These are phyloP conservation scores for Osmerus eperlanus DNA, from an alignment of 2,113 vertebrate genomes.

Conservation along the genomic window DNA sequence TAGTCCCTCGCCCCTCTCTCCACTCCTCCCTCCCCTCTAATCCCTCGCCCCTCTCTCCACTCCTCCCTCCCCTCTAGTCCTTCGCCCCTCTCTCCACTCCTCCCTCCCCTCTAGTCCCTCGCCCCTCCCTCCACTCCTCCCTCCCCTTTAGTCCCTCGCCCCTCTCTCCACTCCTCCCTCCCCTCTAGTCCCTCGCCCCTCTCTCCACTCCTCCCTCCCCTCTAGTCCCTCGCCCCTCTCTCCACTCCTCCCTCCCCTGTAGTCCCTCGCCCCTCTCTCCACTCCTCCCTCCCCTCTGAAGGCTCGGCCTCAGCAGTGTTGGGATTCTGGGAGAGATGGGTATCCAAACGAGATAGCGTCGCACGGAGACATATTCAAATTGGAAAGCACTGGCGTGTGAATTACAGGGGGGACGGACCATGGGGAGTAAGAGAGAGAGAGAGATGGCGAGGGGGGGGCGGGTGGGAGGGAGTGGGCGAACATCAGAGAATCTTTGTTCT, in stretches of 20 bases:
- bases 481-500: background rate
- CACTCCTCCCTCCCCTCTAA: background rate
- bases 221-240: background rate
- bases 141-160: no score
- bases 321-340: no score
- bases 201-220: background rate
- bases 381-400: constrained; percentile 21
- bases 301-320: no score
- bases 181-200: background rate
- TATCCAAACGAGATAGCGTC: background rate
- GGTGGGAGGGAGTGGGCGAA: background rate
- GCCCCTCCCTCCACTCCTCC: background rate
- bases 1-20: background rate
- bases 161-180: no score
- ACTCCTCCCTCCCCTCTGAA: no score
- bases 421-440: background rate
- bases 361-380: constrained; percentile 19
- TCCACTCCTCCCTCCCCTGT: no score
- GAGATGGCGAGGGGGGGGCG: background rate
- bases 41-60: background rate
- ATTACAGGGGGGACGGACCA: constrained; percentile 15
- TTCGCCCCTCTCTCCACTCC: constrained; percentile 14
- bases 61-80: background rate
- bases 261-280: background rate
- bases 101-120: background rate